Conservation (phyloP, 2,113 vertebrate species). For the Epinephelus fuscoguttatus region DNA sequence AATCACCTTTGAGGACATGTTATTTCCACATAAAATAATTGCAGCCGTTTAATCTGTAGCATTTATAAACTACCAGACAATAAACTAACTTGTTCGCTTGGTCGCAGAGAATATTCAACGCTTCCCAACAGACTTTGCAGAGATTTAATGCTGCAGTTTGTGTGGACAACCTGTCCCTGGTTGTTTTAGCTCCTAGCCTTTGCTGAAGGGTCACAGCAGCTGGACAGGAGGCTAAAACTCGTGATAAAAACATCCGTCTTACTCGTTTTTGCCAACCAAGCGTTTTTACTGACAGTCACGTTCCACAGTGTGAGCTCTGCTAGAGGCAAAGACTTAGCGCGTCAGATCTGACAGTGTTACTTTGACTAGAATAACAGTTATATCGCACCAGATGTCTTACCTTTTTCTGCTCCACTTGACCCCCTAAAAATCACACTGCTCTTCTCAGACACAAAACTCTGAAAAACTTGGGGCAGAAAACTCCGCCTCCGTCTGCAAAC, state of each 20-base stretch:
- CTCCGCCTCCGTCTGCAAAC: conserved; percentile 12
- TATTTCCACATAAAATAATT: too few relatives aligned
- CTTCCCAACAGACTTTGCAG: not conserved
- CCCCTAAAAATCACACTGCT: not conserved
- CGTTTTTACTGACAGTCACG: not conserved
- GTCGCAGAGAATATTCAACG: too few relatives aligned
- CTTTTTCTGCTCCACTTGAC: not conserved
- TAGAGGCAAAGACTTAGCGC: not conserved
- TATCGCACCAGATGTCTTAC: not conserved
- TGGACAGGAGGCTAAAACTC: not conserved
- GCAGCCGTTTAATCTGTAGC: not conserved
- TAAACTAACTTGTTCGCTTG: too few relatives aligned
- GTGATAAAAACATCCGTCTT: conserved; percentile 55
- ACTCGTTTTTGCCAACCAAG: conserved; percentile 21
- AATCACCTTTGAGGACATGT: too few relatives aligned
- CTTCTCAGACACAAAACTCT: not conserved
- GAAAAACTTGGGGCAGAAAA: not conserved
- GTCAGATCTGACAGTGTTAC: too few relatives aligned
- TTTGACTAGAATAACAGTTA: not conserved
- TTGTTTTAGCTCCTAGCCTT: not conserved
- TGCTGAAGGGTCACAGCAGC: not conserved
- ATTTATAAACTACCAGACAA: not conserved
- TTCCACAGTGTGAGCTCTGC: not conserved
- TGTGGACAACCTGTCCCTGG: not conserved
- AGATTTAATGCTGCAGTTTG: not conserved